These are phyloP conservation scores for Phenganax subtilis DNA, from an alignment of 92 coral and sea anemone genomes.

Conservation along the genomic window DNA sequence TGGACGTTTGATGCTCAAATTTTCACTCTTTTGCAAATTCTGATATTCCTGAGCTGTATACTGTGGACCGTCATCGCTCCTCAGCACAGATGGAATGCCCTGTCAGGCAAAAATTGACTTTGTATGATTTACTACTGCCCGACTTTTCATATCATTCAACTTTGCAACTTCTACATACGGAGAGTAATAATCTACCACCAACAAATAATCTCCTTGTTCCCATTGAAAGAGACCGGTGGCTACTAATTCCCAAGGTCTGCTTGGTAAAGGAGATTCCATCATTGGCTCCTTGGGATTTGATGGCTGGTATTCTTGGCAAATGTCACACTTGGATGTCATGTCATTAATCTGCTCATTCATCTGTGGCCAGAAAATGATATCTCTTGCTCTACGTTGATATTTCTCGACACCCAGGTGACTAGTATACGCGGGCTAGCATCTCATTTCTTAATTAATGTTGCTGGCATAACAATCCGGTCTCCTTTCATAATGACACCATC, in stretches of 20 bases:
- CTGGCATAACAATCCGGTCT: conserved; percentile 51
- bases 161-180: conserved; percentile 19
- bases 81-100: conserved; percentile 32
- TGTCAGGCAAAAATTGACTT: conserved; percentile 40
- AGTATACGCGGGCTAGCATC: conserved; percentile 49
- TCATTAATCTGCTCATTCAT: conserved; percentile 34
- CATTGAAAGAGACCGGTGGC: conserved; percentile 44
- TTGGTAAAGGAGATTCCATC: conserved; percentile 33
- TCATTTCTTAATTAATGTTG: conserved; percentile 50
- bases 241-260: conserved; percentile 44
- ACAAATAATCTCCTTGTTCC: conserved; percentile 28
- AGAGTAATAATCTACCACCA: conserved; percentile 11
- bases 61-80: conserved; percentile 36
- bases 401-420: neutral
- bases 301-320: conserved; percentile 32
- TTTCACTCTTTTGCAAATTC: conserved; percentile 29
- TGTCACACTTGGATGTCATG: conserved; percentile 28
- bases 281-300: conserved; percentile 47
- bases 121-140: conserved; percentile 26
- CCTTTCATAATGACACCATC: conserved; percentile 55
- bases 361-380: conserved; percentile 43
- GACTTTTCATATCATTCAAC: conserved; percentile 14
- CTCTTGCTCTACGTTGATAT: conserved; percentile 23
- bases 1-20: conserved; percentile 33
- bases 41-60: conserved; percentile 29